These are phyloP conservation scores for Phylloscopus collybita DNA, from an alignment of 2,797 vertebrate species.

Conservation along the genomic window DNA sequence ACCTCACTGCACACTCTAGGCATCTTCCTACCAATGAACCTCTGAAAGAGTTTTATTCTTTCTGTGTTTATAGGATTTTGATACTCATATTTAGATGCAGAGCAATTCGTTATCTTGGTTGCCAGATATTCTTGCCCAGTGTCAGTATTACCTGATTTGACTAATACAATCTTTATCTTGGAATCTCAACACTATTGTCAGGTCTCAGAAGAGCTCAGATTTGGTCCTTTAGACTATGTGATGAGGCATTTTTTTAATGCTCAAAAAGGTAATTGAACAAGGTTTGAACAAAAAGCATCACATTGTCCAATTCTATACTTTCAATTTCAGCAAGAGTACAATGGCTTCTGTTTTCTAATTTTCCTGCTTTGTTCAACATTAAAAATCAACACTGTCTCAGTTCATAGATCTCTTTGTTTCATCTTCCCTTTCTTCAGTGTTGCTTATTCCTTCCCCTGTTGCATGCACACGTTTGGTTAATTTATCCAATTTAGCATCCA, in stretches of 20 bases:
- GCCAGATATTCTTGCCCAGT: background rate
- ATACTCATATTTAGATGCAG: background rate
- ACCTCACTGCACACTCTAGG: background rate
- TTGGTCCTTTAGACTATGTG: background rate
- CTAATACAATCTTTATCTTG: background rate
- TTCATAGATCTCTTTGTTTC: conserved; percentile 54
- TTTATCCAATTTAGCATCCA: conserved; percentile 66
- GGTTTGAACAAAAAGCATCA: background rate
- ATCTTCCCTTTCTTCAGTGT: background rate
- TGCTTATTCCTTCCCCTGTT: conserved; percentile 55
- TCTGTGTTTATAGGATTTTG: background rate
- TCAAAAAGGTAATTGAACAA: background rate
- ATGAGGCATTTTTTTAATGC: background rate
- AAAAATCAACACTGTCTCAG: conserved; percentile 36
- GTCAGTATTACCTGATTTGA: background rate
- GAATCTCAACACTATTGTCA: background rate
- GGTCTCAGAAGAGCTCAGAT: background rate
- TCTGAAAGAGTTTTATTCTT: background rate
- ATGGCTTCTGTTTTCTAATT: conserved; percentile 39
- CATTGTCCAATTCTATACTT: background rate
- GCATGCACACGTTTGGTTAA: conserved; percentile 61
- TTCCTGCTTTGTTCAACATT: conserved; percentile 37
- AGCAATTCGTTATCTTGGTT: background rate
- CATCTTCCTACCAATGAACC: background rate
- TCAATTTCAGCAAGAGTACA: background rate